Evolutionary conservation across 2,797 vertebrate genomes (phyloP).

Genomic region (Crocidura indochinensis): DNA sequence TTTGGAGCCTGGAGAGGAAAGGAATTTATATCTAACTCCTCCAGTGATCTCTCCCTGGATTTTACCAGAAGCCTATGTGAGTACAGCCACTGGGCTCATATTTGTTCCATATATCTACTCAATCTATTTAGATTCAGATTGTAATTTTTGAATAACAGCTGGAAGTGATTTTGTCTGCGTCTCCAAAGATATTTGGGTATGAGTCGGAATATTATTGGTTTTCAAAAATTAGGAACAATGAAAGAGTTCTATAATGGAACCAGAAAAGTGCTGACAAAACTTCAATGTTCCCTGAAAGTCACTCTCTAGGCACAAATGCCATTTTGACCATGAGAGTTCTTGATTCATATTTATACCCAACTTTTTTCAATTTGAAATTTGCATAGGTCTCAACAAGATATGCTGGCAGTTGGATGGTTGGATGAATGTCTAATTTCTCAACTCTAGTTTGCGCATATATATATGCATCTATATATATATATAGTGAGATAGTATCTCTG

Average conservation of each 20-base stretch:
- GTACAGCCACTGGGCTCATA: fast-evolving
- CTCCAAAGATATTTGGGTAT: fast-evolving
- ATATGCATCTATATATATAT: too few species aligned
- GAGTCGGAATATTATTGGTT: not conserved
- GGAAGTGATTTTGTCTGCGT: fast-evolving
- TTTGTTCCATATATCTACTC: fast-evolving
- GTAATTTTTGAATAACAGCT: not conserved
- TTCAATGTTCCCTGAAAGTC: fast-evolving
- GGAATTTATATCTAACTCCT: fast-evolving
- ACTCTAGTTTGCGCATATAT: too few species aligned
- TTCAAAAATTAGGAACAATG: not conserved
- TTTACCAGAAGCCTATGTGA: not conserved
- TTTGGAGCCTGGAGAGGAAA: not conserved
- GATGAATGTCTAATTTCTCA: too few species aligned
- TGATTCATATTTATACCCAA: fast-evolving
- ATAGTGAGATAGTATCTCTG: too few species aligned
- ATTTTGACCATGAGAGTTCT: not conserved
- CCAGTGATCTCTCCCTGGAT: not conserved
- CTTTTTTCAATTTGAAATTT: not conserved
- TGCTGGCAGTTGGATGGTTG: not conserved
- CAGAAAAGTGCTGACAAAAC: not conserved
- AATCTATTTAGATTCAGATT: fast-evolving
- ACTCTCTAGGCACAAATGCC: too few species aligned
- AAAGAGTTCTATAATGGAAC: not conserved
- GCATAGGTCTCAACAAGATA: not conserved